A percentile compares a stretch with the other conserved stretches of the same genome.
These are phyloP conservation scores for Embiotoca jacksoni DNA, from an alignment of 2,113 vertebrate species.

Conservation along the genomic window DNA sequence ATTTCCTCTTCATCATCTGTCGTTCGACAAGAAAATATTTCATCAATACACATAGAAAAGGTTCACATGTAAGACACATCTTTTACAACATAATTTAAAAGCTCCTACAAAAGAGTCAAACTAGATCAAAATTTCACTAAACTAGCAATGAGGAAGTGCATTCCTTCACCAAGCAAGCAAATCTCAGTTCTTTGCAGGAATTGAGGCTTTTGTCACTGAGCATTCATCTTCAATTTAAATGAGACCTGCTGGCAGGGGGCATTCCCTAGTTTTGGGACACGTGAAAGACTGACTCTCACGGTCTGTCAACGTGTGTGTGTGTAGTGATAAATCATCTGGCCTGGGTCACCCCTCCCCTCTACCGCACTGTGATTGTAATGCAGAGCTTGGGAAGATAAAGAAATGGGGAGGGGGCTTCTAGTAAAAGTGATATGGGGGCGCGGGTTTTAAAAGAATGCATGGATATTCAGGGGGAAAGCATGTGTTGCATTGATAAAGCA, in stretches of 20 bases:
- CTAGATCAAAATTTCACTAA: constrained; percentile 20
- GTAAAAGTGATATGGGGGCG: constrained; percentile 53
- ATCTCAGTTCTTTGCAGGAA: constrained; percentile 33
- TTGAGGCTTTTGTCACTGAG: constrained; percentile 53
- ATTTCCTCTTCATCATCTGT: constrained; percentile 90
- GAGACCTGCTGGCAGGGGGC: constrained; percentile 22
- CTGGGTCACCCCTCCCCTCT: constrained; percentile 55
- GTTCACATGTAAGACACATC: too few relatives aligned
- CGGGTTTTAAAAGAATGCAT: constrained; percentile 66
- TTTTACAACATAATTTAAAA: not conserved
- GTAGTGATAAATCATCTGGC: constrained; percentile 61
- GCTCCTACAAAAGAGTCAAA: not conserved
- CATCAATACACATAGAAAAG: constrained; percentile 31
- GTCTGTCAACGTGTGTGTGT: constrained; percentile 35
- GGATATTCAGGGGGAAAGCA: constrained; percentile 18
- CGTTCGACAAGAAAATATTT: constrained; percentile 30
- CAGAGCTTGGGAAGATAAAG: constrained; percentile 39
- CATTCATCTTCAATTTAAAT: constrained; percentile 63
- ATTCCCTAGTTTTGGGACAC: constrained; percentile 36
- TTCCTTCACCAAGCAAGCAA: constrained; percentile 36
- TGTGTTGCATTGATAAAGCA: constrained; percentile 34
- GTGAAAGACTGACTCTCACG: constrained; percentile 48
- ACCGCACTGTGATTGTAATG: constrained; percentile 64
- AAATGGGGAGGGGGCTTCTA: constrained; percentile 2
- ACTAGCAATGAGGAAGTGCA: constrained; percentile 42